These are phyloP conservation scores for Stichodactyla mertensii DNA, from an alignment of 64 coral and sea anemone species.

Conservation along the genomic window DNA sequence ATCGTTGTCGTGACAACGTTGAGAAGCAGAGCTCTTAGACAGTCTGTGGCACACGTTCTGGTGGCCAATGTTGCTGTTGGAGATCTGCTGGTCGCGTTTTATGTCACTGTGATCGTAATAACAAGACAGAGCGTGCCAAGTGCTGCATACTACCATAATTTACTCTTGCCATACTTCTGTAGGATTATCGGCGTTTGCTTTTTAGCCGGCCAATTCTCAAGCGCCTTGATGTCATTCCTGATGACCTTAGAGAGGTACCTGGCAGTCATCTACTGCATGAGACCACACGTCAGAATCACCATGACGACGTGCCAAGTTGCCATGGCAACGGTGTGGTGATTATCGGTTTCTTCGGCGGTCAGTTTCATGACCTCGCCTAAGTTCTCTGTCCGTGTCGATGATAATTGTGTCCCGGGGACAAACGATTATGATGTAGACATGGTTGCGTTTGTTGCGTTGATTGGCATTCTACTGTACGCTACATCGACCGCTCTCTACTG, in stretches of 20 bases:
- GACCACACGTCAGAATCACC: neutral
- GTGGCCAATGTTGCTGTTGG: neutral
- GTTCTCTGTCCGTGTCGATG: neutral
- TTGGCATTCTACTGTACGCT: neutral
- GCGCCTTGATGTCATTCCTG: neutral
- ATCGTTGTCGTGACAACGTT: neutral
- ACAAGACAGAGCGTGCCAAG: neutral
- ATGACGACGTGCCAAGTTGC: neutral
- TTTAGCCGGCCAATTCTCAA: neutral
- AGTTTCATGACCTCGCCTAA: neutral
- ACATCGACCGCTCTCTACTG: neutral
- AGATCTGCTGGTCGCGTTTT: neutral
- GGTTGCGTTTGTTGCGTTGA: neutral
- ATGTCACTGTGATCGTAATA: neutral
- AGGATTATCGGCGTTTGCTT: neutral
- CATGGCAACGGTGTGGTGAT: neutral
- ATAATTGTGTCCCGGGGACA: neutral
- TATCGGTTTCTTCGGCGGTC: neutral
- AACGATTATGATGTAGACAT: neutral
- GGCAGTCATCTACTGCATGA: neutral
- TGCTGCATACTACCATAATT: neutral
- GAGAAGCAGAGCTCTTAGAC: neutral
- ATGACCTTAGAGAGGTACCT: conserved; percentile 1
- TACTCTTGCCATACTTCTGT: neutral
- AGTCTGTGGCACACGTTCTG: neutral